Evolutionary conservation across 2,113 vertebrate genomes (phyloP), one percentile per base, ranked within the genome.

Genomic region (Hydropotes inermis): DNA sequence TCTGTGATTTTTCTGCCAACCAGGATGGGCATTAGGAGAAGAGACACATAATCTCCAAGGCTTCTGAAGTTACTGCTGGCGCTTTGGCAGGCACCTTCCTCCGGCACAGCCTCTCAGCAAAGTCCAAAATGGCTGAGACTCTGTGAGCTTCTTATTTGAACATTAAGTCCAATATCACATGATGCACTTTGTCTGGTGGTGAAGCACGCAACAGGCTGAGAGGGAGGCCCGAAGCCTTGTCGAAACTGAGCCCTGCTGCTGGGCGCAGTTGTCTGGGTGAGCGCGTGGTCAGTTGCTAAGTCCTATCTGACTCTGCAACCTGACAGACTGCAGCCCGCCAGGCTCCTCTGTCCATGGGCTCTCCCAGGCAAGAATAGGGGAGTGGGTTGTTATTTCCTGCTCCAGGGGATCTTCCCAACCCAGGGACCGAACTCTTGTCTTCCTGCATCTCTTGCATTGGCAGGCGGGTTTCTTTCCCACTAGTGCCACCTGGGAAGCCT

Each of bases 341-440:
- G 39, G 39, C 70, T 27, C 12, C 70, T 76, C 70, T 76, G 70
- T 76, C 70, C 70, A 14, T 15, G 23, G 39, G 12, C 16, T 76
- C 6, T 43, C 39, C 39, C 70, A 76, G 70, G 12, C 70, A 76
- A 76, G 70, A 43, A 76, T 0, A 13, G 36, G 23, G 39, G 70
- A 43, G 70, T 14, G 70, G 23, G 70, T 14, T 76, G 70, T 43
- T 23, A 27, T 76, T 43, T 76, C 39, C 70, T 76, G 21, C 39
- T 7, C 70, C 70, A 43, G 39, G 12, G 39, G 39, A 76, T 27
- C 70, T 43, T 76, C 70, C 39, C 0, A 1, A 76, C 39, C 23
- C 70, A 43, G 70, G 23, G 39, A 76, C 39, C 1, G 0, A 27
- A 76, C 70, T 74, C 2, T 0, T 0, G 0, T 39, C n/a, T 74